phyloP scores from a whole-genome alignment of 2,113 vertebrate genomes.

The Mormoops blainvillei region DNA sequence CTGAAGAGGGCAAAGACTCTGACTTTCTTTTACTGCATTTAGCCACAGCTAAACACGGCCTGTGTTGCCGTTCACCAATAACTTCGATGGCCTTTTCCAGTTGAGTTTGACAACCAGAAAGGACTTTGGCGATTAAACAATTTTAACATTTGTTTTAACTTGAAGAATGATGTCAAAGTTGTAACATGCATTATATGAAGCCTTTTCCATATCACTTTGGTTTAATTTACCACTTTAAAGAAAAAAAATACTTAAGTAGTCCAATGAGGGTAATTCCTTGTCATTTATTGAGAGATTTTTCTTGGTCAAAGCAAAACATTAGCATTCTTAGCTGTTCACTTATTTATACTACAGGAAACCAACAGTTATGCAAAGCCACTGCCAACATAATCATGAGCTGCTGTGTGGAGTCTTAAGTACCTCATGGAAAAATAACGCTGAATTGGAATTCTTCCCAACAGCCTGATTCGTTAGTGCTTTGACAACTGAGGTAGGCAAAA shows the following conservation, averaged over 20 bases:
- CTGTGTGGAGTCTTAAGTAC: conserved; percentile 72
- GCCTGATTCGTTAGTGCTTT: conserved; percentile 59
- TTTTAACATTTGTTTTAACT: not conserved
- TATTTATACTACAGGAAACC: conserved; percentile 69
- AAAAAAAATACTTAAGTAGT: conserved; percentile 13
- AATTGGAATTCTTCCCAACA: conserved; percentile 69
- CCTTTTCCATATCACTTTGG: conserved; percentile 56
- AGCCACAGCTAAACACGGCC: not conserved
- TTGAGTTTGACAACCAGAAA: not conserved
- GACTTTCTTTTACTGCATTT: not conserved
- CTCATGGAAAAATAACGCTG: conserved; percentile 74
- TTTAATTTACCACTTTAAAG: conserved; percentile 55
- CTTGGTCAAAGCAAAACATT: conserved; percentile 68
- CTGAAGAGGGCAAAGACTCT: not conserved
- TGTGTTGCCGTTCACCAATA: not conserved
- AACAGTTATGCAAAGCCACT: conserved; percentile 51
- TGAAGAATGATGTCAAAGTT: conserved; percentile 5
- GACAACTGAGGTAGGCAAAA: conserved; percentile 54
- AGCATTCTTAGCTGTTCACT: conserved; percentile 64
- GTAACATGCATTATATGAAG: conserved; percentile 33
- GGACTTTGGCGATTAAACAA: conserved; percentile 1
- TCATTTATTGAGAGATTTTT: conserved; percentile 56
- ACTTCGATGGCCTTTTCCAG: not conserved
- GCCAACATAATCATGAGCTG: conserved; percentile 75
- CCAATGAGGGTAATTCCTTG: conserved; percentile 61